Base-by-base conservation (phyloP, 2,797 vertebrate genomes). In the Propithecus deckenii region DNA sequence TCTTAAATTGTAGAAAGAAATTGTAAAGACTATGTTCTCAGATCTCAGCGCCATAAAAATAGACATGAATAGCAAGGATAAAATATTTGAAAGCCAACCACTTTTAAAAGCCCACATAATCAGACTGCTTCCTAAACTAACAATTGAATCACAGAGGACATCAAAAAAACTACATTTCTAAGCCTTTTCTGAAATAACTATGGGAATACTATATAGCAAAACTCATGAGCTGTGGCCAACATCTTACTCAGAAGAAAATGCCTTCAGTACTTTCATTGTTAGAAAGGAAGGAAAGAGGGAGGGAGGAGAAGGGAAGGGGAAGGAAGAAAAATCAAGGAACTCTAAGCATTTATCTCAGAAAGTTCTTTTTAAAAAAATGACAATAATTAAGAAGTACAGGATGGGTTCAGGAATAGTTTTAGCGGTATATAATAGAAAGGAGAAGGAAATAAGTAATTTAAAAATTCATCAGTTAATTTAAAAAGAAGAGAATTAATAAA, bases 81-180 rank as follows among this genome's bases (percentile, higher is more conserved):
- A 69, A 63, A 71, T 6, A 28, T 67, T 63, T 46, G 63, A 74
- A 87, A 90, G n/a, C 75, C 43, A 67, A n/a, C 35, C 55, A 81
- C 86, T 78, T 95, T 74, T 81, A 91, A 97, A 93, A 95, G n/a
- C 43, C 20, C 52, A 18, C 65, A 59, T 95, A 61, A 50, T 96
- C 41, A 83, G 69, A 91, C 48, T 94, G 57, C 30, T 87, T 96
- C 30, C 46, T 81, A 46, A 87, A 43, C 57, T 89, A 80, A 38
- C 55, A 50, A 80, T 59, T 84, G 74, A 57, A 46, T 87, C 79
- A 89, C 48, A 89, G 63, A 83, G 79, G 67, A 94, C 48, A 41
- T 86, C 30, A 46, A 63, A 84, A 90, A 63, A 84, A 92, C 30
- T 78, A 10, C 22, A 90, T 32, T 48, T 84, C 35, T 13, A 78